phyloP scores from a whole-genome alignment of 2,888 invertebrate genomes.

The Formica aserva region DNA sequence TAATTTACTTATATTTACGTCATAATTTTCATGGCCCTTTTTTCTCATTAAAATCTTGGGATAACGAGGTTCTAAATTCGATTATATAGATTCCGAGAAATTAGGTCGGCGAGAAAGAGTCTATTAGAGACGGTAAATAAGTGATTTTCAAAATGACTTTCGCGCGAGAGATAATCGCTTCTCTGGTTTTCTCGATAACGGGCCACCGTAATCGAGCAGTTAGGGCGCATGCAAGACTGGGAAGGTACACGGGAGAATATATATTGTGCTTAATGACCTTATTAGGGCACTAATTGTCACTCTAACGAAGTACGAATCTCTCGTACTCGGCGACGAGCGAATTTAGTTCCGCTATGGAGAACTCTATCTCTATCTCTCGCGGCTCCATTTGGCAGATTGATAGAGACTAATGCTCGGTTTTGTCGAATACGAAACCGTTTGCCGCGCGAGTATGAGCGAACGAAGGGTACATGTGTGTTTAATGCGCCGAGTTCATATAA shows the following conservation, averaged over 20 bases:
- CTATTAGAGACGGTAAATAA: constrained; percentile 20
- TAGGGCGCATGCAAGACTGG: constrained; percentile 46
- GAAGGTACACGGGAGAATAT: constrained; percentile 56
- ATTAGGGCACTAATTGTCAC: constrained; percentile 80
- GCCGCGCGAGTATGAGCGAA: neutral
- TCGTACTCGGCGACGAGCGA: constrained; percentile 52
- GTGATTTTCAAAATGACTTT: constrained; percentile 21
- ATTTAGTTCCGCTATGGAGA: constrained; percentile 62
- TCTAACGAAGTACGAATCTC: constrained; percentile 77
- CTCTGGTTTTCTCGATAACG: constrained; percentile 44
- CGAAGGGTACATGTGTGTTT: constrained; percentile 11
- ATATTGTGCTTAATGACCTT: constrained; percentile 76
- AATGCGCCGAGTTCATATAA: constrained; percentile 16
- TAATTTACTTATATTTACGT: neutral
- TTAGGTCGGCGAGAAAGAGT: constrained; percentile 7
- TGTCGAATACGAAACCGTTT: constrained; percentile 38
- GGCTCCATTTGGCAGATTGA: constrained; percentile 74
- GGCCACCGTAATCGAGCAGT: constrained; percentile 58
- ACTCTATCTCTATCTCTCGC: constrained; percentile 41
- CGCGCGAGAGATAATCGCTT: constrained; percentile 21
- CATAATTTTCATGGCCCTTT: neutral
- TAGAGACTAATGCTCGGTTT: constrained; percentile 75
- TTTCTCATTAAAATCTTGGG: neutral
- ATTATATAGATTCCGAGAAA: constrained; percentile 16
- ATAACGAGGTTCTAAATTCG: neutral